Conservation (phyloP, 1,140 invertebrate species). For the Drosophila cardini region DNA sequence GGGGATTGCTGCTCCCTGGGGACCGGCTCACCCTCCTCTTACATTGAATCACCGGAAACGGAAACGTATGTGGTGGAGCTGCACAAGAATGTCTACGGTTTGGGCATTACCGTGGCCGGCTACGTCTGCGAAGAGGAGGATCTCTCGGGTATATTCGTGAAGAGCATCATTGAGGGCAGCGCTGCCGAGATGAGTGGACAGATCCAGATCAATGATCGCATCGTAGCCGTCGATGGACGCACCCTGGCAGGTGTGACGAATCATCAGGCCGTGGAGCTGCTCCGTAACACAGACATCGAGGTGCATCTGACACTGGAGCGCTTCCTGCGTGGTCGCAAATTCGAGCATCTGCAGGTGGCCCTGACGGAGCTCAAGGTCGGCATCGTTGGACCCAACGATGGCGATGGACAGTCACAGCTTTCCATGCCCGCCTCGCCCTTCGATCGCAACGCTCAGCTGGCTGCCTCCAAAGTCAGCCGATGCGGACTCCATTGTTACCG, state of each 20-base stretch:
- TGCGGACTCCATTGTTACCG: constrained; percentile 86
- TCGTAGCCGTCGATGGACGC: constrained; percentile 93
- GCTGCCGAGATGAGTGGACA: constrained; percentile 94
- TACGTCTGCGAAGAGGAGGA: constrained; percentile 92
- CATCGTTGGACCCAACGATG: constrained; percentile 41
- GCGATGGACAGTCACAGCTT: constrained; percentile 86
- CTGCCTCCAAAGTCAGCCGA: constrained; percentile 86
- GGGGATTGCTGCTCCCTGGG: constrained; percentile 51
- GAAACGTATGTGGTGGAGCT: constrained; percentile 88
- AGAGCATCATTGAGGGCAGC: constrained; percentile 96
- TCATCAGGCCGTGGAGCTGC: constrained; percentile 94
- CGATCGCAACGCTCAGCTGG: constrained; percentile 91
- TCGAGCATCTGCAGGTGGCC: constrained; percentile 94
- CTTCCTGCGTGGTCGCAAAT: constrained; percentile 94
- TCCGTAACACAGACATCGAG: constrained; percentile 92
- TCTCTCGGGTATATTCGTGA: constrained; percentile 96
- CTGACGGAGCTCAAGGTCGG: constrained; percentile 88
- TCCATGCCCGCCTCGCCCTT: constrained; percentile 89
- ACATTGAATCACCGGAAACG: constrained; percentile 85
- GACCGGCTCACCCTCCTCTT: constrained; percentile 66
- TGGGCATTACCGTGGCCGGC: constrained; percentile 89
- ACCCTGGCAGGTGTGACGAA: constrained; percentile 93
- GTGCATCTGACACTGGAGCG: constrained; percentile 93
- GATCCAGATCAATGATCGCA: constrained; percentile 96
- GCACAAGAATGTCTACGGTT: constrained; percentile 88